phyloP scores from a whole-genome alignment of 2,888 invertebrate genomes.

The Himalopsyche kuldschensis region DNA sequence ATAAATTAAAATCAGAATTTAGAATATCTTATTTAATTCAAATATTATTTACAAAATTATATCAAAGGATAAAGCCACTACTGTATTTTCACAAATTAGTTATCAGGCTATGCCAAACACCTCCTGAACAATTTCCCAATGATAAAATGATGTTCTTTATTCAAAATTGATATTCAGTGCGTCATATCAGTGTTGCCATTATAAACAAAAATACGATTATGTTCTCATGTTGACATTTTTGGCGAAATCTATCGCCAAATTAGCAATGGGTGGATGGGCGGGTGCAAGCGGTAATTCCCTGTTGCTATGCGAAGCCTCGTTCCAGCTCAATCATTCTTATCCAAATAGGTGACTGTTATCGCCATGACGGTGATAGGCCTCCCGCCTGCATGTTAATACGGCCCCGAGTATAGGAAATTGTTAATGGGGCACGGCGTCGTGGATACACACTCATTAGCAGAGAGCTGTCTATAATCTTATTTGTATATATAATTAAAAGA shows the following conservation, averaged over 20 bases:
- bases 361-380: slow-evolving; percentile 8
- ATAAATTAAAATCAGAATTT: too few relatives aligned
- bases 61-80: too few relatives aligned
- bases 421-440: neutral
- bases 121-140: too few relatives aligned
- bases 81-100: too few relatives aligned
- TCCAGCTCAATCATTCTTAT: slow-evolving; percentile 36
- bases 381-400: slow-evolving; percentile 9
- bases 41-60: too few relatives aligned
- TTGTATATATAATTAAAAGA: too few relatives aligned
- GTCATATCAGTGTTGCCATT: neutral
- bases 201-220: neutral
- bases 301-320: slow-evolving; percentile 32
- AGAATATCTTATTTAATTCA: too few relatives aligned
- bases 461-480: neutral
- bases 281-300: slow-evolving; percentile 22
- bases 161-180: neutral
- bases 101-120: too few relatives aligned
- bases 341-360: slow-evolving; percentile 34
- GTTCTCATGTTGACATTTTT: neutral
- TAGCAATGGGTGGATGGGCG: neutral
- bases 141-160: too few relatives aligned
- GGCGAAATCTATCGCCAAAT: neutral
- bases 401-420: neutral
- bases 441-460: neutral